Evolutionary conservation across 1,140 invertebrate genomes (phyloP), one percentile per base, ranked within the genome.

Genomic region (Meloidogyne exigua): DNA sequence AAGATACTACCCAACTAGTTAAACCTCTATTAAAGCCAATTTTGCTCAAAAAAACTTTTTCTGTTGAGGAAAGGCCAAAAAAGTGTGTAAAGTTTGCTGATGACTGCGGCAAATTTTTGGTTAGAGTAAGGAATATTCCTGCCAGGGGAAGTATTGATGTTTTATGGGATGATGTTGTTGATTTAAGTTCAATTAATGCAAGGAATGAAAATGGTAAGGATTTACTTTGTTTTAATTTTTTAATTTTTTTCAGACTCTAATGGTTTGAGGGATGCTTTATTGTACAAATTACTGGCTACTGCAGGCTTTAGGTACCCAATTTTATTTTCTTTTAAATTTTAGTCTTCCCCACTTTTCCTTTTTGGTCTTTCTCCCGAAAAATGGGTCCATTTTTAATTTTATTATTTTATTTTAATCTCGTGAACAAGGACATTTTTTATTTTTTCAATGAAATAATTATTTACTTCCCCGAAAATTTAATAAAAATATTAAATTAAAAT

Each of bases 141-240:
- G 49, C 49, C 0, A 57, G 49, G 13, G 49, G n/a, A n/a, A 57
- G n/a, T n/a, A 57, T 57, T 57, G 49, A 57, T 57, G n/a, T n/a
- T 57, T n/a, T 57, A n/a, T 57, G 49, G 49, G n/a, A 57, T 57
- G 49, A 57, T 57, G 49, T 57, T n/a, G 49, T 57, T 57, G 49
- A 57, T 57, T 57, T 57, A 57, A 57, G 18, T 39, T 7, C 36
- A 7, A 7, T 39, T 18, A 5, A 4, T 18, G 7, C 49, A 9
- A n/a, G 18, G n/a, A 57, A 57, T n/a, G 49, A 57, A 9, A 57
- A 57, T 57, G 49, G 49, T 57, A n/a, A 57, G n/a, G 10, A 39
- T 39, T 7, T 9, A 9, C 0, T 9, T 39, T 57, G n/a, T 57
- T 57, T 4, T 15, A n/a, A 57, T n/a, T 57, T n/a, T n/a, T 7